Base-by-base conservation (phyloP, 2,113 vertebrate genomes). In the Oryzias woworae region DNA sequence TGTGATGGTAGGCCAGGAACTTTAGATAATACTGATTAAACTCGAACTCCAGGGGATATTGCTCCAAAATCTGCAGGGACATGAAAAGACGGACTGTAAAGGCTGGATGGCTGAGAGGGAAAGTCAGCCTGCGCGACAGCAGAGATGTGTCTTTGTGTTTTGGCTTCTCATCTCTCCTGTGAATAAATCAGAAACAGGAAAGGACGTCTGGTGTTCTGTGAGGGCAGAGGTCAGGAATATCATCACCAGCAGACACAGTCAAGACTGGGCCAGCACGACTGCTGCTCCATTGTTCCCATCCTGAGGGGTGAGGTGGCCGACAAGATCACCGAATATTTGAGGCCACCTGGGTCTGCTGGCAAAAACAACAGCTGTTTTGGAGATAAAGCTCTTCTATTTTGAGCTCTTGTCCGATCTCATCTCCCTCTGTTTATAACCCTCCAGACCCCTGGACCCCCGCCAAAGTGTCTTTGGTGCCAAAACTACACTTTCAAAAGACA, bases 11-110 rank as follows among this genome's bases (percentile, higher is more conserved):
- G 65, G 97, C 97, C 91, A 99, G 87, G 90, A 98, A 99, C 92
- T 96, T 97, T 84, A 99, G 88, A 89, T 98, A 99, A 91, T 97
- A 94, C 55, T 96, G 95, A 92, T 98, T 99, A 89, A 98, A 99
- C 91, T 99, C 96, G 93, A 99, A 99, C 84, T 98, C 96, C 53
- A 94, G 90, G 70, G 97, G 96, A 88, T 95, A 94, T 69, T 98
- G 97, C 83, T 91, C 93, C 89, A 96, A 92, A 89, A 98, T 88
- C 96, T 98, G 89, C 53, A 88, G 90, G 73, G 58, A 81, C 42
- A 71, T 41, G 36, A 68, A 83, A 52, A 73, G 49, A 77, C 26
- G 58, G 45, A 78, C 58, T 24, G 56, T 61, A 44, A 82, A 50
- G 57, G 47, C 56, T 53, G 17, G 58, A 73, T 20, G 54, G 20